Evolutionary conservation across 2,888 invertebrate genomes (phyloP).

Genomic region (Stenodema calcarata): DNA sequence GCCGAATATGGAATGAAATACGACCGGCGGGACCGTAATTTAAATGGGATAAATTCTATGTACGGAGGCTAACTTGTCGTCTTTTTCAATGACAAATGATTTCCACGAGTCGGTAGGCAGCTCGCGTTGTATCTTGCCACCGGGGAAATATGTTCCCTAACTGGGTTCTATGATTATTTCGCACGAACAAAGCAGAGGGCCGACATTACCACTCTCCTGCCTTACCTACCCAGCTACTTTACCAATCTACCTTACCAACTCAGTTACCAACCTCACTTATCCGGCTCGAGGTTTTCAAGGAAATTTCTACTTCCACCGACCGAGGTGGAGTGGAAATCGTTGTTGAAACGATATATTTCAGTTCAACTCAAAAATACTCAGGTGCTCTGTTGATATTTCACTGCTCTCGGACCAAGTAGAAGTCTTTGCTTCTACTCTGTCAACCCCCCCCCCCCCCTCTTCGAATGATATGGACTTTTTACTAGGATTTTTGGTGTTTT

Average conservation of each 20-base stretch:
- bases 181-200: background rate
- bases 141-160: background rate
- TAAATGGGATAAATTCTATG: background rate
- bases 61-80: background rate
- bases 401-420: too few species aligned
- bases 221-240: background rate
- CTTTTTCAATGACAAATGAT: background rate
- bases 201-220: background rate
- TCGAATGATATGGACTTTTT: too few species aligned
- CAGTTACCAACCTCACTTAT: background rate
- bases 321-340: too few species aligned
- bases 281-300: background rate
- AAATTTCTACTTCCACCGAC: too few species aligned
- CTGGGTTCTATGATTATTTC: background rate
- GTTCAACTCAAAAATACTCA: too few species aligned
- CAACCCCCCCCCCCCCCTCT: too few species aligned
- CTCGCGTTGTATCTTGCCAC: background rate
- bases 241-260: background rate
- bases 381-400: too few species aligned
- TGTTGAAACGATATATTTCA: too few species aligned
- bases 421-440: too few species aligned
- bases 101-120: background rate
- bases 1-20: background rate
- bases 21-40: background rate
- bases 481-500: too few species aligned